Evolutionary conservation across 1,140 invertebrate species (phyloP), one percentile per base, ranked within the genome.

Genomic region (Bombus pascuorum): DNA sequence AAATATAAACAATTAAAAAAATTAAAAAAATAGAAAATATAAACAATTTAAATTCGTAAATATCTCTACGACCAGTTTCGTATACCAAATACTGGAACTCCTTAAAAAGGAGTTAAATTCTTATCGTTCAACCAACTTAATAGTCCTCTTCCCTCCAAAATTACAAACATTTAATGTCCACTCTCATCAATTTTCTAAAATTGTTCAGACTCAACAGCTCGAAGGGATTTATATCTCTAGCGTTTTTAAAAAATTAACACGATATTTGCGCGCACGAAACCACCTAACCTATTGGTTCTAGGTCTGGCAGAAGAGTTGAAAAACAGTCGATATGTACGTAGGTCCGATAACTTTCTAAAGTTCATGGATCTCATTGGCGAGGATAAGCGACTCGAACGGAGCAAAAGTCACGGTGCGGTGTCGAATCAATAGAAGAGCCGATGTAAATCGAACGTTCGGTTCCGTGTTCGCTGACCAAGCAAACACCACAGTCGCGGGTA

Each of bases 361-460:
- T 22, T 15, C 2, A 4, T 13, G 37, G 57, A 66, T 59, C 57
- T 39, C 65, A 18, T 4, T 34, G 34, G 22, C 3, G 34, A 53
- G 42, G 34, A 78, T 32, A 70, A 5, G 15, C 15, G 39, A 53
- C 44, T 25, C 66, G 42, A 76, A 79, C 15, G 34, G n/a, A 28
- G 18, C 47, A 53, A 72, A 80, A 70, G 32, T 25, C 3, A 22
- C 22, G 37, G 25, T 37, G 34, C 22, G 37, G 5, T 32, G 78
- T 22, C 37, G 71, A 85, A 87, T 90, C 86, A 39, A 90, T 87
- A 80, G 37, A n/a, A 53, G 39, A 15, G 53, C n/a, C 53, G 85
- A 90, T 90, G 72, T 71, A 87, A 90, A 90, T 87, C 75, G 86
- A 72, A 89, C 78, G 89, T 44, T 83, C 57, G 66, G 85, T 90